Evolutionary conservation across 2,113 vertebrate species (phyloP).

Genomic region (Apteryx owenii): DNA sequence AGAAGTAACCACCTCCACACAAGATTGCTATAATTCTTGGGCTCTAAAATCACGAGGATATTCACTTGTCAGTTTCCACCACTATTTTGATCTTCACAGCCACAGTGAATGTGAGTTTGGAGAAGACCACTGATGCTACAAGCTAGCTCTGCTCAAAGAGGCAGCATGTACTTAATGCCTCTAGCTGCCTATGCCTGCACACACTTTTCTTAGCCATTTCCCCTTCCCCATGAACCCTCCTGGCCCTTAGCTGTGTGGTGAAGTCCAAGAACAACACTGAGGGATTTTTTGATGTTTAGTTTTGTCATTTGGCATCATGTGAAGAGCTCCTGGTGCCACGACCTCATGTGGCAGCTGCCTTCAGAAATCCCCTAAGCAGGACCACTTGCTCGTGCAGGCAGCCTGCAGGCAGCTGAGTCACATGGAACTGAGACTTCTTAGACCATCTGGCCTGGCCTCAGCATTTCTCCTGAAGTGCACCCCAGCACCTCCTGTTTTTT

Average conservation of each 20-base stretch:
- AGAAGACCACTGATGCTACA: background rate
- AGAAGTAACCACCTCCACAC: conserved; percentile 55
- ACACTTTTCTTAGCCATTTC: background rate
- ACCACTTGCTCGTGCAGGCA: rapidly evolving
- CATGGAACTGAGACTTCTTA: rapidly evolving
- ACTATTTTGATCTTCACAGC: background rate
- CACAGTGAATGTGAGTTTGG: background rate
- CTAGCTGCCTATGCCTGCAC: background rate
- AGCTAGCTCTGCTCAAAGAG: background rate
- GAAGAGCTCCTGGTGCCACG: background rate
- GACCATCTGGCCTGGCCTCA: background rate
- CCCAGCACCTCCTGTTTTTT: background rate
- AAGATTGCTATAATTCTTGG: conserved; percentile 38
- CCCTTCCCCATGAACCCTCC: background rate
- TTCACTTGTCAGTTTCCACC: conserved; percentile 27
- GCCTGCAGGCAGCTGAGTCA: background rate
- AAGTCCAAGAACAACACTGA: background rate
- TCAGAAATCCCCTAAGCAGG: background rate
- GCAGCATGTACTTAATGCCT: background rate
- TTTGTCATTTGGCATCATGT: background rate
- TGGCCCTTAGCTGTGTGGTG: background rate
- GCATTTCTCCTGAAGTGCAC: background rate
- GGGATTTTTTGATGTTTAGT: background rate
- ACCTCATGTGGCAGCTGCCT: background rate
- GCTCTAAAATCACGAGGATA: conserved; percentile 32